Base-by-base conservation (phyloP, 53 echinoderm and acorn worm genomes). In the Holothuria scabra region DNA sequence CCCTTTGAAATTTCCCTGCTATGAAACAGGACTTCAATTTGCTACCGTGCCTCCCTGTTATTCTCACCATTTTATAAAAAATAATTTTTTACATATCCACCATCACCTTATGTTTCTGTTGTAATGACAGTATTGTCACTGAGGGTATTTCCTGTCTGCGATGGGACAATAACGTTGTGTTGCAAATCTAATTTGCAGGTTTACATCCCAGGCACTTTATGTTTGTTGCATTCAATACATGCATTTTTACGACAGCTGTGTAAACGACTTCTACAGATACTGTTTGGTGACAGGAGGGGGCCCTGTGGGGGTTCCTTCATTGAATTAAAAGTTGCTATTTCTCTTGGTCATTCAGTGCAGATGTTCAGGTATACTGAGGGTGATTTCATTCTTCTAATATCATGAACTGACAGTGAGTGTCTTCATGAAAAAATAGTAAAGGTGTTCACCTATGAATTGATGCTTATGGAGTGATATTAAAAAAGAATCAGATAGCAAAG, bases 171-270 rank as follows among this genome's bases (percentile, higher is more conserved):
- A 26, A 41, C 20, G 14, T 31, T 68, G n/a, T 44, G 71, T 41
- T 71, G 71, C 26, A 71, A 41, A 71, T 71, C 46, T 46, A 71
- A 71, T 71, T 71, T 71, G 46, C 44, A 46, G 41, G 13, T 41
- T 46, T n/a, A n/a, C n/a, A 71, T 41, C 48, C 44, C 33, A 44
- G 41, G 20, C 71, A 71, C 41, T 46, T 71, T 46, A 71, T 71
- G 71, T 46, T 41, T 21, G 46, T 25, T 46, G 24, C 46, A 25
- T 71, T 72, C 48, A 72, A 34, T 44, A 48, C 72, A 44, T 72
- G 44, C 72, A 72, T 48, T 72, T 67, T 72, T 41, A 72, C 48
- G 72, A 72, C 72, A 72, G 72, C 72, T 72, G 72, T 72, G 48
- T 48, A 72, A 72, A 72, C 23, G 44, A 46, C 72, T 72, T 48